phyloP scores from a whole-genome alignment of 2,797 vertebrate genomes.

The Arremon brunneinucha region DNA sequence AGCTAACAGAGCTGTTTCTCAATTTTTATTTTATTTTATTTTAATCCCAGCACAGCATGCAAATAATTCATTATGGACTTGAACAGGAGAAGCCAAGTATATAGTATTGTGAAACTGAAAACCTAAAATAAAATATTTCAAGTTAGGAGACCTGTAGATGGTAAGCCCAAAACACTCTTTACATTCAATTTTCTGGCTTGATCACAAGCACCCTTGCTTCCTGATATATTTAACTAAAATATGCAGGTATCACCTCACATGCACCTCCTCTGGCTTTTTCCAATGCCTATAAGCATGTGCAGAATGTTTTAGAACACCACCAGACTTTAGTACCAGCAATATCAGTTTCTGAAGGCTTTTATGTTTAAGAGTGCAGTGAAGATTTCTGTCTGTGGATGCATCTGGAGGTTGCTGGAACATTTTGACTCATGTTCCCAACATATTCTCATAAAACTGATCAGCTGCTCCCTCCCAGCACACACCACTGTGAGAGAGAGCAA shows the following conservation, averaged over 20 bases:
- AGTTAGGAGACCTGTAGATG: neutral
- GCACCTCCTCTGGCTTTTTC: neutral
- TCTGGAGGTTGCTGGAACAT: neutral
- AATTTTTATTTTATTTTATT: neutral
- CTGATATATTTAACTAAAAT: neutral
- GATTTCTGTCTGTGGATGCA: neutral
- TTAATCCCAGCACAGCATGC: neutral
- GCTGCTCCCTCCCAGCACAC: neutral
- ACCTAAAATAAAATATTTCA: neutral
- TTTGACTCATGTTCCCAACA: neutral
- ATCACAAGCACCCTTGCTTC: neutral
- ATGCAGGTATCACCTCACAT: neutral
- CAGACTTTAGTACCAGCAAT: neutral
- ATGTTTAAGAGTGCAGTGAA: neutral
- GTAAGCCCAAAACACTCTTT: neutral
- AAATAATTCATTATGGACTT: conserved; percentile 8
- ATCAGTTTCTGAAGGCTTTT: neutral
- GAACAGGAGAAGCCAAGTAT: neutral
- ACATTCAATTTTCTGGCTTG: neutral
- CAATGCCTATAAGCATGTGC: neutral
- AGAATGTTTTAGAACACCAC: neutral
- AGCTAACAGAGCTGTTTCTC: conserved; percentile 6
- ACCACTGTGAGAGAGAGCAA: neutral
- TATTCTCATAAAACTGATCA: neutral
- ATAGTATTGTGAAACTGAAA: neutral